Conservation (phyloP, 2,113 vertebrate genomes). For the Scomber scombrus region DNA sequence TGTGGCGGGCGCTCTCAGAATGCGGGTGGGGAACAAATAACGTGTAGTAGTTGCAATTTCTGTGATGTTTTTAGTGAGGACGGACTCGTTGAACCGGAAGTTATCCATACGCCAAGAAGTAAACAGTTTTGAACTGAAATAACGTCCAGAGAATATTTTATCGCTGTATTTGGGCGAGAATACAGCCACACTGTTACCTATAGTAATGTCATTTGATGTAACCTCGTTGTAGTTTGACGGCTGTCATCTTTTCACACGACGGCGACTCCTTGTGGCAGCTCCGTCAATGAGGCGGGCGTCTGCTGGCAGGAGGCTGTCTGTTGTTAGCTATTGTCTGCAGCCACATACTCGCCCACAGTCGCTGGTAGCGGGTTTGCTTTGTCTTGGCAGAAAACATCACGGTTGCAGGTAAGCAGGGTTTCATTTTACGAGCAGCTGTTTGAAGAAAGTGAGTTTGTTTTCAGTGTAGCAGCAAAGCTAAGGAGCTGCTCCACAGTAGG, state of each 20-base stretch:
- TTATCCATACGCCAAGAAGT: background rate
- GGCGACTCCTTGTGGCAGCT: constrained; percentile 56
- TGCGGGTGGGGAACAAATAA: too few species aligned
- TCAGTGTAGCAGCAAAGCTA: constrained; percentile 16
- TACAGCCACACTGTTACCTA: rapidly evolving
- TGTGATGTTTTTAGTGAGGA: constrained; percentile 46
- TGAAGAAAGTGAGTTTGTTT: background rate
- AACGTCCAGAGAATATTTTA: background rate
- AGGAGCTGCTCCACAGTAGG: constrained; percentile 41
- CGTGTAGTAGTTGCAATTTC: background rate
- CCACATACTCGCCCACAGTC: constrained; percentile 1
- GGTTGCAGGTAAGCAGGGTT: constrained; percentile 62
- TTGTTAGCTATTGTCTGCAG: constrained; percentile 66
- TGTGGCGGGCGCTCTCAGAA: too few species aligned
- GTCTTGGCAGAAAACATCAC: constrained; percentile 33
- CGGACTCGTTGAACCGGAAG: background rate
- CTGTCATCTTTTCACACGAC: background rate
- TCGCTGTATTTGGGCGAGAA: rapidly evolving
- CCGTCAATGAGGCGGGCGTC: constrained; percentile 3
- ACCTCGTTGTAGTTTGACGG: background rate
- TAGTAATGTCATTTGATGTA: background rate
- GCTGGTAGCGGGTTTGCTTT: background rate
- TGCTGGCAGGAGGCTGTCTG: constrained; percentile 24
- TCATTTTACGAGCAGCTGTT: background rate
- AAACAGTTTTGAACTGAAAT: background rate